A percentile compares a stretch with the other conserved stretches of the same genome.
phyloP scores from a whole-genome alignment of 2,113 vertebrate species.

The Rhynchomys soricoides region DNA sequence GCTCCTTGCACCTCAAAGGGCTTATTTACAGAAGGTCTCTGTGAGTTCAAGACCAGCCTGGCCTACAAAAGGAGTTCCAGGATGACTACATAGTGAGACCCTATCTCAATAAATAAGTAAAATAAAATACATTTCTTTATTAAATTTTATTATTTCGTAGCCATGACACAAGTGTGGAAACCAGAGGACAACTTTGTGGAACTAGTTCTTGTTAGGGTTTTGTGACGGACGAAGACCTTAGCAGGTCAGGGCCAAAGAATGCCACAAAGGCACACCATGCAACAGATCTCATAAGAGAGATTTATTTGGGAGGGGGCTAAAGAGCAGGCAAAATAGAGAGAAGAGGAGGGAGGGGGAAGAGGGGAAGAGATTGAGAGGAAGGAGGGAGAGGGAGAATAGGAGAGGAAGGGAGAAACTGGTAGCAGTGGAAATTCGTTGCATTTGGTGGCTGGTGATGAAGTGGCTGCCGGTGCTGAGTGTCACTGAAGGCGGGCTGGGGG shows the following conservation, averaged over 20 bases:
- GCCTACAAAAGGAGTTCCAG: neutral
- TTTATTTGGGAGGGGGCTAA: neutral
- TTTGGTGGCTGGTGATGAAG: neutral
- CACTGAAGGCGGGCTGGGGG: neutral
- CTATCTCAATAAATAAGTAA: neutral
- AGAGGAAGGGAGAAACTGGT: neutral
- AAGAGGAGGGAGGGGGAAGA: no score
- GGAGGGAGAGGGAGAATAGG: no score
- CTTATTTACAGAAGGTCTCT: neutral
- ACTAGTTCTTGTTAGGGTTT: neutral
- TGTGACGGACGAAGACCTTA: neutral
- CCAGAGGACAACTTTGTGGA: neutral
- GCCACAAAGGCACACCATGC: neutral
- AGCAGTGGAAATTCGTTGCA: neutral
- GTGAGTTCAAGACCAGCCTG: neutral
- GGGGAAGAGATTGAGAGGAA: no score
- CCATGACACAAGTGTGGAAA: neutral
- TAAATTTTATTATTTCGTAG: neutral
- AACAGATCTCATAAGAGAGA: neutral
- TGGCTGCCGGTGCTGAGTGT: no score
- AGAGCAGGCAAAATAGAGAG: neutral
- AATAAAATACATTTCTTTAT: neutral
- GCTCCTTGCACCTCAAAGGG: neutral
- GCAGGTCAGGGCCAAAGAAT: neutral
- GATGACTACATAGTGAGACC: neutral